Evolutionary conservation across 2,888 invertebrate genomes (phyloP), one percentile per base, ranked within the genome.

Genomic region (Drosophila kuntzei): DNA sequence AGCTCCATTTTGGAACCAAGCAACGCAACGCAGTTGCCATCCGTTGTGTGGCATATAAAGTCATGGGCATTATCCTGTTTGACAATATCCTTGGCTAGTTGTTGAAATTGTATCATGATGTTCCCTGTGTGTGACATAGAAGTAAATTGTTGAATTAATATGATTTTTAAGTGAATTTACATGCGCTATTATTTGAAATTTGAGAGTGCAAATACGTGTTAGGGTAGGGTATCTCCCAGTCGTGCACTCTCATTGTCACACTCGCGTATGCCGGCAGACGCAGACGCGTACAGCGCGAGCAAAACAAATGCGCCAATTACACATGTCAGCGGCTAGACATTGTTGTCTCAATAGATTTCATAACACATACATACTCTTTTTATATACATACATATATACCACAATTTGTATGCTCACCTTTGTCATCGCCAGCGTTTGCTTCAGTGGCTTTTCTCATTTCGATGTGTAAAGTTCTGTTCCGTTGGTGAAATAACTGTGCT

Each of bases 51-150:
- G n/a, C 79, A 68, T 32, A 82, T 58, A 49, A 89, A 91, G 14
- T 89, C 87, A 9, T 62, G 69, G 0, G 76, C 55, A 0, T 61
- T 43, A 47, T 91, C 90, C 55, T 90, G 88, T 32, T 79, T 75
- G 6, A 89, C 47, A 25, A 79, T 80, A 8, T 67, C 51, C 11
- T 73, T 71, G n/a, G 76, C 60, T 2, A 90, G 37, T n/a, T 80
- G 72, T 8, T 64, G 77, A n/a, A 90, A 87, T 29, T 72, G 70
- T 22, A 66, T n/a, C 1, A 12, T 54, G 55, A 37, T 8, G 7
- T 16, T 5, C 37, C 27, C 69, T 68, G 12, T 22, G 6, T 3
- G 5, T 2, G 25, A 9, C 5, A 36, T 12, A 18, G 3, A 34
- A 14, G 43, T n/a, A 25, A 12, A n/a, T 27, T 29, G 22, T 46